Evolutionary conservation across 92 coral and sea anemone species (phyloP), one percentile per base, ranked within the genome.

Genomic region (Ricordea florida): DNA sequence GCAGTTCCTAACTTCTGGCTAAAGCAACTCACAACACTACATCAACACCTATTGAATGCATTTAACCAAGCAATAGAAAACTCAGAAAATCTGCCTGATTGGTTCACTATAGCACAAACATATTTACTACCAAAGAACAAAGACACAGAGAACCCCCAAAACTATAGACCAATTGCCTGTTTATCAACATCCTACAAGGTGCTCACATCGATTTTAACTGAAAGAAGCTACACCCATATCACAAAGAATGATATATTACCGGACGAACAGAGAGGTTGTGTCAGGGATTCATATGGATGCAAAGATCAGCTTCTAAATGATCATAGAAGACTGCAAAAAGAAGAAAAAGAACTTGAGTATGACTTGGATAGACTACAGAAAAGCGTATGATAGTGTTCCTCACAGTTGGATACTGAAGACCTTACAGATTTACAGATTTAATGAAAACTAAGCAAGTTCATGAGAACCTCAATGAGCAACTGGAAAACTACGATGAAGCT

Each of bases 191-290:
- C 69, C 48, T 40, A 62, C 50, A 38, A 62, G 40, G 69, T 62
- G 41, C 57, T 66, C 35, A 66, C 58, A 66, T 66, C 59, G 52
- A 27, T 66, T 32, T 42, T 66, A n/a, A 33, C 73, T 20, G 37
- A 14, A 47, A 47, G 33, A 30, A 23, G 60, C 60, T 52, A 52
- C 29, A 30, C 9, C 23, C 60, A 52, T 33, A 47, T 66, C 26
- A 25, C 30, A 42, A 45, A 42, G 20, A 46, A 66, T 33, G 53
- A 66, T 26, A 28, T 43, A 30, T 10, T 43, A 38, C 73, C 73
- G 34, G 73, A 66, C 42, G 69, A 62, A 36, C 69, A 62, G 69
- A 24, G 50, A 62, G 52, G 65, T 27, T 57, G 65, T 20, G 23
- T 31, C 21, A 57, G 38, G 38, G 40, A 17, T 20, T 57, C 43